Evolutionary conservation across 2,113 vertebrate species (phyloP), one percentile per base, ranked within the genome.

Genomic region (Strix aluco): DNA sequence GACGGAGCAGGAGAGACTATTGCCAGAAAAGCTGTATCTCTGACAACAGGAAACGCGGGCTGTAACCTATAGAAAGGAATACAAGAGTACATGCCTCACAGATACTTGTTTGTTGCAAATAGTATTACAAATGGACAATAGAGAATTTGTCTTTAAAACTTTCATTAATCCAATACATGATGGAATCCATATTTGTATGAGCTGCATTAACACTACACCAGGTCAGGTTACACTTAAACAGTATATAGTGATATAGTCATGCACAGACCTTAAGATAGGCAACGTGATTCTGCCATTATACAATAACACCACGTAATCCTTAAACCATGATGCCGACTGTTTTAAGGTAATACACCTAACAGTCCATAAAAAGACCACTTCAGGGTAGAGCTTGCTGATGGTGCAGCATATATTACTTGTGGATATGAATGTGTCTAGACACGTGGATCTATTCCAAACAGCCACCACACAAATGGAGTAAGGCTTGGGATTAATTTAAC

Each of bases 401-500:
- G 32, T 38, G 38, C 29, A 74, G 69, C 13, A 10, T 25, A 77
- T 0, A 14, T 38, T n/a, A 85, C 55, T 23, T 20, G 44, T 10
- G 10, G 42, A 30, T 38, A 63, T 15, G 32, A 82, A 59, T 25
- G 32, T 52, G 61, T 54, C 61, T 80, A 78, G 16, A 58, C n/a
- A 71, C 0, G 0, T 2, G 11, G 47, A 61, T 46, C 27, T 73
- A 42, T 47, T 77, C 15, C 7, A 66, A 93, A 59, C 5, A 51
- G n/a, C 18, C n/a, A 80, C 10, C 11, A 44, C 18, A 80, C 2
- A 80, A 74, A 67, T 32, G 12, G 11, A 80, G 8, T 13, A 80
- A 59, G 2, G 11, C 7, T 72, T 72, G 54, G 17, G 34, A 80
- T 61, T 67, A 61, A 69, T 69, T 80, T 86, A 75, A 79, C 36